phyloP scores from a whole-genome alignment of 2,113 vertebrate species.

The Tetrao urogallus region DNA sequence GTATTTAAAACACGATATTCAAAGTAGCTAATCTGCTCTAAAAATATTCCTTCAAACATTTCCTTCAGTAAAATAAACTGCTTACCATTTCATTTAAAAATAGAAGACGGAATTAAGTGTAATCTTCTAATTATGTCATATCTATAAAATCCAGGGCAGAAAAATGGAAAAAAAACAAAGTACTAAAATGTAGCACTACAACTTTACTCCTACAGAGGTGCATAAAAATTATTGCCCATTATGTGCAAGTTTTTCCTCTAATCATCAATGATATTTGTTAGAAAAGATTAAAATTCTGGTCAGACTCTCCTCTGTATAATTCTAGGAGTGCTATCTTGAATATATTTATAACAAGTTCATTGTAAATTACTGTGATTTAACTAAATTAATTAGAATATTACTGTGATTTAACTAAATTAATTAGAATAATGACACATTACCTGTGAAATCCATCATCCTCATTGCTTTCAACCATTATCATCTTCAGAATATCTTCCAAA shows the following conservation, averaged over 20 bases:
- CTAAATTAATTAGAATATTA: no score
- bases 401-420: neutral
- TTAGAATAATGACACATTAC: neutral
- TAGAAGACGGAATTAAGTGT: neutral
- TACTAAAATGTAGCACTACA: neutral
- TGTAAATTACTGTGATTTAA: neutral
- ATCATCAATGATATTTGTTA: neutral
- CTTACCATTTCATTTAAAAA: neutral
- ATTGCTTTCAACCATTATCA: neutral
- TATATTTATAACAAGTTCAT: neutral
- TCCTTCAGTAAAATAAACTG: neutral
- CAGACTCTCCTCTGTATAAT: neutral
- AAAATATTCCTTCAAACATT: neutral
- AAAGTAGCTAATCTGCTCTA: neutral
- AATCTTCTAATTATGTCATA: neutral
- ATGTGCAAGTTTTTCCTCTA: neutral
- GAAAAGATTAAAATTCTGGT: neutral
- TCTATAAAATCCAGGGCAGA: neutral
- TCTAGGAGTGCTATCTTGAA: neutral
- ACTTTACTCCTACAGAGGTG: neutral
- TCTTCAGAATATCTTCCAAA: neutral
- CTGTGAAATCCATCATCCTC: neutral
- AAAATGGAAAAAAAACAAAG: neutral
- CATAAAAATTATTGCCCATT: neutral
- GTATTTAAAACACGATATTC: neutral